A percentile compares a stretch with the other conserved stretches of the same genome.
Conservation (phyloP, 2,113 vertebrate species). For the Phylloscopus trochiloides region DNA sequence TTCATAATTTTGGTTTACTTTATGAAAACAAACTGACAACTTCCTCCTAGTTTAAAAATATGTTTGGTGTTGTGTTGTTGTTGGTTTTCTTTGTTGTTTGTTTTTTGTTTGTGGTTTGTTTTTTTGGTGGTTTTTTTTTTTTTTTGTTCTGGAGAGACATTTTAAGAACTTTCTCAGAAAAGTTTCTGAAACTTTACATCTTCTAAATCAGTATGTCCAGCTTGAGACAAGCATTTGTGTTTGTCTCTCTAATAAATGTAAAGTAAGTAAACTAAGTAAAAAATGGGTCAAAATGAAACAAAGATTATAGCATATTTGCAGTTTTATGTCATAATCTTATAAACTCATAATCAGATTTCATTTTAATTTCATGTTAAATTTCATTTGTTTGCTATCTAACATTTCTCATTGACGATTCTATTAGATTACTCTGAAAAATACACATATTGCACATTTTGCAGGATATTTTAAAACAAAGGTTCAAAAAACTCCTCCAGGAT, state of each 20-base stretch:
- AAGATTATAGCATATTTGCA: neutral
- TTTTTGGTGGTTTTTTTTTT: no score
- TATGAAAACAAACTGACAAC: neutral
- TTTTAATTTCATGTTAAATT: neutral
- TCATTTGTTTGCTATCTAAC: neutral
- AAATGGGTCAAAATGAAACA: neutral
- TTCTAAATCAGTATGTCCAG: neutral
- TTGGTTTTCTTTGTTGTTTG: neutral
- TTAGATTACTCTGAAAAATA: neutral
- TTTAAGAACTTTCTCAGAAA: neutral
- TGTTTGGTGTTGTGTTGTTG: no score
- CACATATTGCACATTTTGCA: neutral
- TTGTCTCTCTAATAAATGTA: neutral
- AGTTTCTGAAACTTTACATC: neutral
- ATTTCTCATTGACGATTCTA: neutral
- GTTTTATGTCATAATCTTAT: neutral
- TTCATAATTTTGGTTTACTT: neutral
- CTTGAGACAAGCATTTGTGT: neutral
- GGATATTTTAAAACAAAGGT: neutral
- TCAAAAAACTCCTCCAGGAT: neutral
- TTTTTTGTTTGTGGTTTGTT: no score
- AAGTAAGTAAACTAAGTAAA: neutral
- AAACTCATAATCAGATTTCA: neutral
- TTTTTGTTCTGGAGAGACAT: fast-evolving
- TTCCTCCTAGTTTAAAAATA: neutral